phyloP scores from a whole-genome alignment of 2,888 invertebrate genomes.

The Drosophila atripex region DNA sequence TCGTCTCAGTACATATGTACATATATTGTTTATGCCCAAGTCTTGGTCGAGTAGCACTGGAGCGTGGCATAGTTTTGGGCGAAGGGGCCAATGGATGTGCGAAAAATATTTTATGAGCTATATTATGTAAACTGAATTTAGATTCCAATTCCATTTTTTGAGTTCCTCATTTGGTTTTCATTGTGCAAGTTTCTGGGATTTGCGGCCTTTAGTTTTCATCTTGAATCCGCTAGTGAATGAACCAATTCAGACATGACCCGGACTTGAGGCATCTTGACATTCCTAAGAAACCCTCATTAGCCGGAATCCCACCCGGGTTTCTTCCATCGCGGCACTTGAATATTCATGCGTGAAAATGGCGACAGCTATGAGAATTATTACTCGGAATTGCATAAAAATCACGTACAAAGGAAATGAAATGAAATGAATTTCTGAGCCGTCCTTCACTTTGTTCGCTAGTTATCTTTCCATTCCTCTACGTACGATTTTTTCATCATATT shows the following conservation, averaged over 20 bases:
- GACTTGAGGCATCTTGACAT: constrained; percentile 13
- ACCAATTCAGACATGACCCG: constrained; percentile 19
- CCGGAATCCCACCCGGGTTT: neutral
- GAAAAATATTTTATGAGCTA: constrained; percentile 76
- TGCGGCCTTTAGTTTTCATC: constrained; percentile 41
- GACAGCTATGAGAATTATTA: constrained; percentile 62
- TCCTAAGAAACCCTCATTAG: constrained; percentile 33
- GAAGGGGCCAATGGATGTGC: constrained; percentile 51
- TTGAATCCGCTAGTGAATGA: constrained; percentile 19
- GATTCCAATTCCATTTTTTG: constrained; percentile 46
- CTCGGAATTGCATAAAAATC: constrained; percentile 64
- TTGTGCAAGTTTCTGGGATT: constrained; percentile 53
- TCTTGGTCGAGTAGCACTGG: constrained; percentile 62
- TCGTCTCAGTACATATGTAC: constrained; percentile 37
- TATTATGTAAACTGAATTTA: constrained; percentile 78
- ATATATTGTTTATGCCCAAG: constrained; percentile 77
- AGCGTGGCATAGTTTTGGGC: constrained; percentile 71
- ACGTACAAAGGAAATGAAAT: constrained; percentile 79
- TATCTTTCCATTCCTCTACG: constrained; percentile 49
- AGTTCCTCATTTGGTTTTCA: constrained; percentile 30
- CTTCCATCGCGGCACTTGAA: constrained; percentile 30
- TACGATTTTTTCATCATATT: constrained; percentile 7
- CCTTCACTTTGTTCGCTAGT: constrained; percentile 60
- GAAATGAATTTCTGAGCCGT: constrained; percentile 79
- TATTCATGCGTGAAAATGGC: constrained; percentile 57